Percentiles rank a stretch among this genome's conserved stretches.
phyloP scores from a whole-genome alignment of 1,140 invertebrate species.

The Papilio polyxenes region DNA sequence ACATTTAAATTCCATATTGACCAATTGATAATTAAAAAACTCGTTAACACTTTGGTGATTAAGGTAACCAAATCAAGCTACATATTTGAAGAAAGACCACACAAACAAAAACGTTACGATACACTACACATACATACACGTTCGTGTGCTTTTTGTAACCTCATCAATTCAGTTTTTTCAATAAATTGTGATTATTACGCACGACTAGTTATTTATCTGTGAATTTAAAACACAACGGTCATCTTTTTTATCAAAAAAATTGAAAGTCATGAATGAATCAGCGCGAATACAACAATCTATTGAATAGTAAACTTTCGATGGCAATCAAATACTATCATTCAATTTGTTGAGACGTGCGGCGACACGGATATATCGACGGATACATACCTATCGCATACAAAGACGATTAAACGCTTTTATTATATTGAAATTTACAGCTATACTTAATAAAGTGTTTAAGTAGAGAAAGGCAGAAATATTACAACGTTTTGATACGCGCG shows the following conservation, averaged over 20 bases:
- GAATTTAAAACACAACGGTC: conserved; percentile 9
- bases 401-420: conserved; percentile 33
- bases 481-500: conserved; percentile 42
- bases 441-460: conserved; percentile 42
- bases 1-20: too few relatives aligned
- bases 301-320: conserved; percentile 37
- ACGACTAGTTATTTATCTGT: conserved; percentile 13
- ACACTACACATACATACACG: background rate
- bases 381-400: conserved; percentile 26
- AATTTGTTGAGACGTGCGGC: background rate
- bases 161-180: background rate
- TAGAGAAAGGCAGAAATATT: conserved; percentile 48
- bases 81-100: background rate
- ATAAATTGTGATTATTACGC: conserved; percentile 12
- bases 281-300: conserved; percentile 21
- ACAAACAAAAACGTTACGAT: background rate
- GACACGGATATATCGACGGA: conserved; percentile 23
- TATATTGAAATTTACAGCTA: conserved; percentile 42
- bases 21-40: background rate
- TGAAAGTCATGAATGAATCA: conserved; percentile 33
- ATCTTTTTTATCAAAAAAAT: conserved; percentile 25
- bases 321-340: conserved; percentile 37
- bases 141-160: background rate
- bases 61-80: background rate
- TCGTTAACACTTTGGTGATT: background rate